Conservation (phyloP, 1,140 invertebrate genomes). For the Magallana gigas region DNA sequence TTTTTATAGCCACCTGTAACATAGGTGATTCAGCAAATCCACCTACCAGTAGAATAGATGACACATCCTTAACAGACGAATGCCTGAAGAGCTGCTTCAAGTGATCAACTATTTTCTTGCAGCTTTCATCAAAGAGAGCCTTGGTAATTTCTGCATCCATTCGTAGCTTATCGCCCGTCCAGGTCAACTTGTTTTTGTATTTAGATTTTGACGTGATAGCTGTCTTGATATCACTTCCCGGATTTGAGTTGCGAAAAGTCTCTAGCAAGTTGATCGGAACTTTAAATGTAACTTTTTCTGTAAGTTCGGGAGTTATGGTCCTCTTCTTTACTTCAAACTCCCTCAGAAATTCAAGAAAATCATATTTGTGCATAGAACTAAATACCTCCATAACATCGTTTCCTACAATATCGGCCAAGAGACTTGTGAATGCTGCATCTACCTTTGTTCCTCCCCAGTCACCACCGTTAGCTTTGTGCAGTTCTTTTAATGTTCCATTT, state of each 20-base stretch:
- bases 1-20: slow-evolving; percentile 4
- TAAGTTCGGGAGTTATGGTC: neutral
- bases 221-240: neutral
- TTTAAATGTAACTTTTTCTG: slow-evolving; percentile 11
- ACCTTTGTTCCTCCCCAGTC: slow-evolving; percentile 44
- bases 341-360: slow-evolving; percentile 47
- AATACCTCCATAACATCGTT: slow-evolving; percentile 6
- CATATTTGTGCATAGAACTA: slow-evolving; percentile 2
- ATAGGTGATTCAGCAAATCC: slow-evolving; percentile 43
- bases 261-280: slow-evolving; percentile 33
- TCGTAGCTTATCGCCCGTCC: slow-evolving; percentile 30
- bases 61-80: neutral
- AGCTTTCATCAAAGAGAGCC: slow-evolving; percentile 39
- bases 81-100: neutral
- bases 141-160: slow-evolving; percentile 9
- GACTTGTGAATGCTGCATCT: slow-evolving; percentile 11
- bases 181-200: slow-evolving; percentile 16
- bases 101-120: neutral
- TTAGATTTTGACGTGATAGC: slow-evolving; percentile 22
- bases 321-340: slow-evolving; percentile 49
- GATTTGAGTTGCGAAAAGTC: neutral
- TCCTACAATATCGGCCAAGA: slow-evolving; percentile 31
- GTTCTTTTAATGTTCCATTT: slow-evolving; percentile 12
- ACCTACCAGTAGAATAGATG: slow-evolving; percentile 44
- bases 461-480: slow-evolving; percentile 41